Conservation (phyloP, 2,797 vertebrate genomes). For the Avahi laniger region DNA sequence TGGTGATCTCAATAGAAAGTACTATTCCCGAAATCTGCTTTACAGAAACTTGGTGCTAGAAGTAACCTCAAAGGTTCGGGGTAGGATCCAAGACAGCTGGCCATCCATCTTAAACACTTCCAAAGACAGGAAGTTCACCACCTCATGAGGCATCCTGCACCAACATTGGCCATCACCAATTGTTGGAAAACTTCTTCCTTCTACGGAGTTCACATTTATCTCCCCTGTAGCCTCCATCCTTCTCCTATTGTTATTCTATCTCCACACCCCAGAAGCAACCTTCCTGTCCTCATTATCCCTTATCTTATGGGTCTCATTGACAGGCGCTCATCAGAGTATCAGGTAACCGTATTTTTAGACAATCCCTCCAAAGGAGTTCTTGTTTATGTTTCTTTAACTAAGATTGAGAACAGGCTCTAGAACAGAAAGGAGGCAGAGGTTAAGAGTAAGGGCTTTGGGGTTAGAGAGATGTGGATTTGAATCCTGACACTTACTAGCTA, state of each 20-base stretch:
- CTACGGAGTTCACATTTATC: neutral
- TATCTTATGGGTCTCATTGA: neutral
- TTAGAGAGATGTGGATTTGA: neutral
- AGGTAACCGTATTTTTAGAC: constrained; percentile 21
- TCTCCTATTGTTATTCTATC: constrained; percentile 6
- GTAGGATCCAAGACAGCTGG: neutral
- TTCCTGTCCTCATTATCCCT: neutral
- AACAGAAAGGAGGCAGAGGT: neutral
- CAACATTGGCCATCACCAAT: neutral
- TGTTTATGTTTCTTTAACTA: constrained; percentile 34
- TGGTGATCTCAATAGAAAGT: neutral
- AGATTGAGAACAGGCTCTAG: neutral
- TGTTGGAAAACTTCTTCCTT: neutral
- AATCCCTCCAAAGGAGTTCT: constrained; percentile 6
- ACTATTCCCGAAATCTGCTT: constrained; percentile 11
- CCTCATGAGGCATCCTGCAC: neutral
- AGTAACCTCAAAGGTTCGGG: neutral
- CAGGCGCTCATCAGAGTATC: neutral
- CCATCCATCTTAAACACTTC: neutral
- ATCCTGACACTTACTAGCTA: neutral
- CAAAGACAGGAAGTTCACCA: neutral
- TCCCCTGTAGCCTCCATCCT: neutral
- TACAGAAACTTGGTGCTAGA: neutral
- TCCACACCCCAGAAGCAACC: neutral
- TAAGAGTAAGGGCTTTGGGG: constrained; percentile 9